Conservation (phyloP, 2,797 vertebrate genomes). For the Danio choprae region DNA sequence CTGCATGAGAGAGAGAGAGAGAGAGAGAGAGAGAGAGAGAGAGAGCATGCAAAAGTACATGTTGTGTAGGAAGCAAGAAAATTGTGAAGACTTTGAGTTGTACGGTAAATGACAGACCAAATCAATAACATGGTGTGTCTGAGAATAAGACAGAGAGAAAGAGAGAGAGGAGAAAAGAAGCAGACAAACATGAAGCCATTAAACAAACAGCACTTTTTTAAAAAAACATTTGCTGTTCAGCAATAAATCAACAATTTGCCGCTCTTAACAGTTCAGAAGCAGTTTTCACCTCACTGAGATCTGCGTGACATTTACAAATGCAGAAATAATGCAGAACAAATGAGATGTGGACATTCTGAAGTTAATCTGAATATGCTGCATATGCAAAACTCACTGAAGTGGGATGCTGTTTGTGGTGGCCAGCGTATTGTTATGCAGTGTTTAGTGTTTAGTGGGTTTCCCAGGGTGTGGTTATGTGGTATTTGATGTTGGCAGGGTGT, state of each 20-base stretch:
- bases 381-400: neutral
- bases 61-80: slow-evolving; percentile 25
- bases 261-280: neutral
- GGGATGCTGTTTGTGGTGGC: neutral
- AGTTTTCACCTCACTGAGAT: neutral
- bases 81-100: slow-evolving; percentile 48
- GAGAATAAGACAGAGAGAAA: slow-evolving; percentile 1
- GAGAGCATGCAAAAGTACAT: slow-evolving; percentile 19
- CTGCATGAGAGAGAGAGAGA: slow-evolving; percentile 12
- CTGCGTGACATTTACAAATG: slow-evolving; percentile 33
- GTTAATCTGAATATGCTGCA: slow-evolving; percentile 57
- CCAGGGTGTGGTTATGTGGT: neutral
- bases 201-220: slow-evolving; percentile 53
- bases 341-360: neutral
- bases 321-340: slow-evolving; percentile 9
- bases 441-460: too few species aligned
- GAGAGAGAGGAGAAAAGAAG: slow-evolving; percentile 14
- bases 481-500: neutral
- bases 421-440: neutral
- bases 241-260: slow-evolving; percentile 1
- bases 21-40: slow-evolving; percentile 13
- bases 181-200: slow-evolving; percentile 23
- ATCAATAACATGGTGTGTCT: slow-evolving; percentile 3
- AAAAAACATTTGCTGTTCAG: slow-evolving; percentile 57
- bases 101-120: slow-evolving; percentile 26